A percentile compares a stretch with the other conserved stretches of the same genome.
These are phyloP conservation scores for Drosophila monieri DNA, from an alignment of 2,888 invertebrate genomes.

Conservation along the genomic window DNA sequence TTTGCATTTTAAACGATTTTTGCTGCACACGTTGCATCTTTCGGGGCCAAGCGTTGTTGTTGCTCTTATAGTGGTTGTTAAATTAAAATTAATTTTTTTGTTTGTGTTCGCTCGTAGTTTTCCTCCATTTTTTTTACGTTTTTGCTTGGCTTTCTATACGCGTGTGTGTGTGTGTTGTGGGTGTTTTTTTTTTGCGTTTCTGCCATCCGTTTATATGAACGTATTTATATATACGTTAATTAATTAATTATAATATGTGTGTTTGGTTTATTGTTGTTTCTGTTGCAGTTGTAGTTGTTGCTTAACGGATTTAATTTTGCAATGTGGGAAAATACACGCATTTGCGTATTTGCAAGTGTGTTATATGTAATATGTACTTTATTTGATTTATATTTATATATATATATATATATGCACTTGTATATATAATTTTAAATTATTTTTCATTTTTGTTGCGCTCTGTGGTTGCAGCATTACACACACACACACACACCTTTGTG, in stretches of 20 bases:
- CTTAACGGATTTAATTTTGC: conserved; percentile 62
- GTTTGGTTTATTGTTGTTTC: conserved; percentile 62
- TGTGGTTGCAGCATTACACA: conserved; percentile 65
- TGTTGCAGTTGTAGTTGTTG: conserved; percentile 46
- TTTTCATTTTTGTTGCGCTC: conserved; percentile 48
- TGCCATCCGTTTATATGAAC: conserved; percentile 36
- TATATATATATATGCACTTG: conserved; percentile 30
- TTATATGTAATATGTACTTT: conserved; percentile 38
- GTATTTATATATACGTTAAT: conserved; percentile 61
- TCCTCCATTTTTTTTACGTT: conserved; percentile 23
- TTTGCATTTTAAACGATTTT: conserved; percentile 79
- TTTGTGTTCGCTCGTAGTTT: conserved; percentile 52
- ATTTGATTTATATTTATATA: conserved; percentile 32
- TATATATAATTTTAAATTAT: conserved; percentile 52
- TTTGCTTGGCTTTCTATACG: conserved; percentile 41
- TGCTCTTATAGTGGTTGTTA: conserved; percentile 58
- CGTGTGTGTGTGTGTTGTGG: conserved; percentile 16
- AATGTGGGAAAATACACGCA: conserved; percentile 48
- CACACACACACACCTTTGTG: conserved; percentile 48
- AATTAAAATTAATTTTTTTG: conserved; percentile 72
- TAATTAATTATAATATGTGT: conserved; percentile 72
- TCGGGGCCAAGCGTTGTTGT: conserved; percentile 41
- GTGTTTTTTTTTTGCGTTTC: conserved; percentile 24
- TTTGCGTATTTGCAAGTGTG: conserved; percentile 2
- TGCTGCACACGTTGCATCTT: conserved; percentile 77